Evolutionary conservation across 2,888 invertebrate genomes (phyloP).

Genomic region (Drepanosiphum platanoidis): DNA sequence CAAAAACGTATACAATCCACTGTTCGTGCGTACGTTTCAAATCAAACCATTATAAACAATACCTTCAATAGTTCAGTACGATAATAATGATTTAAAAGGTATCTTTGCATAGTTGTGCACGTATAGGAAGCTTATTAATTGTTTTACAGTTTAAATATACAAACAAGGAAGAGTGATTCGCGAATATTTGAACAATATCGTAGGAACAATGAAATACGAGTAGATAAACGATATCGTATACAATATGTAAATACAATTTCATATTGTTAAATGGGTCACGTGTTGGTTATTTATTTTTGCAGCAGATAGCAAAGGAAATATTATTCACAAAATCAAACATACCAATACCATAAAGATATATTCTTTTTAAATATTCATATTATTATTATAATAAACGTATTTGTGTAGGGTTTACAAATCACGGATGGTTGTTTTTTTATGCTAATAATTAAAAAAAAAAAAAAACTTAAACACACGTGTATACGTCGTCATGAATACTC

Average conservation of each 20-base stretch:
- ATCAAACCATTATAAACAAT: background rate
- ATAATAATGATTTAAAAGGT: background rate
- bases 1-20: too few relatives aligned
- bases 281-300: background rate
- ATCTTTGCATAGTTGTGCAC: too few relatives aligned
- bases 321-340: background rate
- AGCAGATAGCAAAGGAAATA: background rate
- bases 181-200: conserved; percentile 11
- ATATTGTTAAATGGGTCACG: conserved; percentile 6
- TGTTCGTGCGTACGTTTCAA: background rate
- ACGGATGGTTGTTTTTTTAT: too few relatives aligned
- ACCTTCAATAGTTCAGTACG: background rate
- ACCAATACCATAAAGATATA: too few relatives aligned
- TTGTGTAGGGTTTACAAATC: too few relatives aligned
- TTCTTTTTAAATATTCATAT: too few relatives aligned
- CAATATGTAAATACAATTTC: background rate
- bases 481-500: too few relatives aligned
- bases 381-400: too few relatives aligned
- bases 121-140: background rate
- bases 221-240: background rate
- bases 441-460: too few relatives aligned
- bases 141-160: background rate
- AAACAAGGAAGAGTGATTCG: background rate
- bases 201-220: background rate
- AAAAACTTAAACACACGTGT: too few relatives aligned